Percentiles rank a stretch among this genome's conserved stretches.
Evolutionary conservation across 2,113 vertebrate genomes (phyloP).

Genomic region (Antigone vipio): DNA sequence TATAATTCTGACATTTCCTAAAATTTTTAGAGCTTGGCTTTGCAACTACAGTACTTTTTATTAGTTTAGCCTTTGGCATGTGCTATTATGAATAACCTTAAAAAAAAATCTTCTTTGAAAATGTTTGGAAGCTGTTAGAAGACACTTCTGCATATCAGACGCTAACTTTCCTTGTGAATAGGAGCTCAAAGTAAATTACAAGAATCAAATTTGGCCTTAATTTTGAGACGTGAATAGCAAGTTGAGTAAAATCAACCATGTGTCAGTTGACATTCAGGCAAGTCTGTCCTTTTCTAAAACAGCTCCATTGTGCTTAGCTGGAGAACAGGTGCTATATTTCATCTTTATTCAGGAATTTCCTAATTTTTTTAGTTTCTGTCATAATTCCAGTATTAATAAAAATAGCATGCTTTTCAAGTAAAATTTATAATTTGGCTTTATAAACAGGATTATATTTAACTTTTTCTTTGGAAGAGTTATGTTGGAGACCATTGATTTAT

Average conservation of each 20-base stretch:
- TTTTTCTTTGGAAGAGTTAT: not conserved
- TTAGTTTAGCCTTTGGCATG: not conserved
- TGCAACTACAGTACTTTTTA: not conserved
- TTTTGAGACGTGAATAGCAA: not conserved
- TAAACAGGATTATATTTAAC: not conserved
- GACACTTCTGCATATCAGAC: not conserved
- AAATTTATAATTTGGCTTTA: not conserved
- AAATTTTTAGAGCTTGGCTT: not conserved
- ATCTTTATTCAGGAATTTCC: not conserved
- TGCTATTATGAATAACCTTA: not conserved
- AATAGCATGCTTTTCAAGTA: not conserved
- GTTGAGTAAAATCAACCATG: not conserved
- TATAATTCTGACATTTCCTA: not conserved
- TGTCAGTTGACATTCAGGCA: not conserved
- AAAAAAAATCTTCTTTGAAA: not conserved
- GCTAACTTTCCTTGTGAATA: not conserved
- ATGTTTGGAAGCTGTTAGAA: not conserved
- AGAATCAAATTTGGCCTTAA: not conserved
- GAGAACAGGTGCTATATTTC: not conserved
- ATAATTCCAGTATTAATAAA: not conserved
- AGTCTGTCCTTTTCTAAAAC: not conserved
- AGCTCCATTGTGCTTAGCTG: not conserved
- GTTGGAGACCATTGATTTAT: conserved; percentile 11
- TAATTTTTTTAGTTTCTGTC: not conserved
- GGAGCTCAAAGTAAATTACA: not conserved